Evolutionary conservation across 1,140 invertebrate genomes (phyloP), one percentile per base, ranked within the genome.

Genomic region (Phocides pigmalion): DNA sequence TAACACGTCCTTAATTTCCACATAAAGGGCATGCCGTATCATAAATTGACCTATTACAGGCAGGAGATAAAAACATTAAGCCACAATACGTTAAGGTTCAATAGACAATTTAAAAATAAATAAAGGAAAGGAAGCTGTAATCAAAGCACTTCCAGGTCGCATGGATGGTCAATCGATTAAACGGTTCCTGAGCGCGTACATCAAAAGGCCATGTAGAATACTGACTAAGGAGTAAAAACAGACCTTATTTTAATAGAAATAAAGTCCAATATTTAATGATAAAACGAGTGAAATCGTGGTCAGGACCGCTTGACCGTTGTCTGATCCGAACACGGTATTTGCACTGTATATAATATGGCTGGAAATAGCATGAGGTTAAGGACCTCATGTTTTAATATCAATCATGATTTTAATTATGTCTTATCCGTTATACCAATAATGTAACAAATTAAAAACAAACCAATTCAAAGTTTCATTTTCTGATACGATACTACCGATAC

Each of bases 61-160:
- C 61, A 68, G 76, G 69, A 66, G 77, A 68, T 70, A 70, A 80
- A 74, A 73, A 67, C 32, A 20, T 17, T 35, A 39, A 35, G 17
- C 63, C 28, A 66, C 54, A 42, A 44, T 47, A 83, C 66, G 82
- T 81, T 82, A 81, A 74, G 49, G 68, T 47, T 68, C 70, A 80
- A 80, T 77, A 68, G 65, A 81, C 70, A 75, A 74, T 82, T 85
- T 87, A 83, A 76, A 84, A 84, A 81, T 86, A 84, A 81, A 84
- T 83, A 87, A 81, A 82, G 76, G 76, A 71, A 76, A 82, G 84
- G 84, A 89, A 87, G 79, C 78, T 75, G 75, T 79, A 82, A 87
- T 90, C 77, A 90, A 82, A 82, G 86, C 79, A 78, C 69, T 79
- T 82, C 74, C 81, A 83, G 59, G 72, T 76, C 68, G 74, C 68